These are phyloP conservation scores for Petrolisthes manimaculis DNA, from an alignment of 2,888 invertebrate species.

Conservation along the genomic window DNA sequence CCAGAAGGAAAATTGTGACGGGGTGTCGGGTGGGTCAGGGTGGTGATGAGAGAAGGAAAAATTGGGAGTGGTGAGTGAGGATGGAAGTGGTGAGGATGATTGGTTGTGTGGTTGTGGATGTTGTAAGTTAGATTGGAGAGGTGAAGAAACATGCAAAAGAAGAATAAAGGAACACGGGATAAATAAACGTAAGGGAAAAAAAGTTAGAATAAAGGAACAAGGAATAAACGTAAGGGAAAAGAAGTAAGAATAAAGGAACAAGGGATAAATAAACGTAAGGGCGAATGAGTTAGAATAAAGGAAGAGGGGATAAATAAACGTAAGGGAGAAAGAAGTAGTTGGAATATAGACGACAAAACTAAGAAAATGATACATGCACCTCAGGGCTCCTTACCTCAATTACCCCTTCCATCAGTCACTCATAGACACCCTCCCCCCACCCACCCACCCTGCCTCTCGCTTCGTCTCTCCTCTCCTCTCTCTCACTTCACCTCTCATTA, in stretches of 20 bases:
- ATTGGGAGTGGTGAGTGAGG: not conserved
- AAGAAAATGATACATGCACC: not conserved
- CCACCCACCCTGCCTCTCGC: not conserved
- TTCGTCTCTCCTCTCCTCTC: not conserved
- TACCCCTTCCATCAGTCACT: not conserved
- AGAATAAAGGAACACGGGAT: not conserved
- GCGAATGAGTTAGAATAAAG: not conserved
- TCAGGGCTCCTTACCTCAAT: not conserved
- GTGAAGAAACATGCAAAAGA: not conserved
- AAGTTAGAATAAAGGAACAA: not conserved
- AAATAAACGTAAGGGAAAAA: not conserved
- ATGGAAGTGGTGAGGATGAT: not conserved
- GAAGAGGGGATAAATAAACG: not conserved
- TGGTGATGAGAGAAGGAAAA: not conserved
- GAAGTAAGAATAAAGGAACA: not conserved
- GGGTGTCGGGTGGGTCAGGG: slow-evolving; percentile 25
- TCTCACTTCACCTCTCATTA: slow-evolving; percentile 13
- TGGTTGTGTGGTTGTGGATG: not conserved
- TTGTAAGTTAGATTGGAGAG: not conserved
- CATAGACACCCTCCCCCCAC: not conserved
- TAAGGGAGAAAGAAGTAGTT: not conserved
- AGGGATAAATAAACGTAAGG: not conserved
- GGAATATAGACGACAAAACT: not conserved
- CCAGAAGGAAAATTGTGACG: slow-evolving; percentile 16
- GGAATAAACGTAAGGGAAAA: not conserved